Base-by-base conservation (phyloP, 1,140 invertebrate genomes). In the Choristoneura fumiferana region DNA sequence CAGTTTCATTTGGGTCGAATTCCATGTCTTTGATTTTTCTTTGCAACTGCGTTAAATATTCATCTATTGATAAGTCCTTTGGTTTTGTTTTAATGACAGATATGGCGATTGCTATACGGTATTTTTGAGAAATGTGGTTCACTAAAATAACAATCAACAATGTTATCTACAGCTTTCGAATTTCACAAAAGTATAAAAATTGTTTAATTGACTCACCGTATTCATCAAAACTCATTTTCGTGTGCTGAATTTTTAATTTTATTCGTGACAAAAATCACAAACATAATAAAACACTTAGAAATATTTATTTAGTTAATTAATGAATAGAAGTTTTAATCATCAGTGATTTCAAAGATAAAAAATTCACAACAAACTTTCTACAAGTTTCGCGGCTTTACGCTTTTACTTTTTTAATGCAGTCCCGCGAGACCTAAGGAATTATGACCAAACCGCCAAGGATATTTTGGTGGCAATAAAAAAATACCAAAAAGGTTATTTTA, bases 71-170 rank as follows among this genome's bases (percentile, higher is more conserved):
- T 36, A 66, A 6, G 54, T 70, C 60, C 29, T 54, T 9, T 40
- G 79, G 76, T 66, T 73, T 78, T 5, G 58, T 65, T 60, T 64
- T 73, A 56, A 82, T 57, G 3, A 82, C 63, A 10, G 71, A 67
- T 39, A 82, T 54, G 8, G 76, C 75, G 8, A 73, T 57, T 6
- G 73, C 73, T 22, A 78, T 8, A 8, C 65, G 54, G 45, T 73
- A 67, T 63, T 82, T 82, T 61, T 75, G 67, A 4, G 67, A 29
- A 8, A 79, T 69, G 45, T 75, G 58, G 4, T 65, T 37, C 14
- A 60, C 79, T 82, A 29, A 29, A 56, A 56, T 22, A 29, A 9
- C 14, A 33, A 39, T 8, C 35, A 10, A 2, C 1, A 34, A 4
- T 4, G 6, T 56, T 9, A 39, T 22, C 6, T n/a, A n/a, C n/a